Evolutionary conservation across 1,140 invertebrate species (phyloP).

Genomic region (Agraylea sexmaculata): DNA sequence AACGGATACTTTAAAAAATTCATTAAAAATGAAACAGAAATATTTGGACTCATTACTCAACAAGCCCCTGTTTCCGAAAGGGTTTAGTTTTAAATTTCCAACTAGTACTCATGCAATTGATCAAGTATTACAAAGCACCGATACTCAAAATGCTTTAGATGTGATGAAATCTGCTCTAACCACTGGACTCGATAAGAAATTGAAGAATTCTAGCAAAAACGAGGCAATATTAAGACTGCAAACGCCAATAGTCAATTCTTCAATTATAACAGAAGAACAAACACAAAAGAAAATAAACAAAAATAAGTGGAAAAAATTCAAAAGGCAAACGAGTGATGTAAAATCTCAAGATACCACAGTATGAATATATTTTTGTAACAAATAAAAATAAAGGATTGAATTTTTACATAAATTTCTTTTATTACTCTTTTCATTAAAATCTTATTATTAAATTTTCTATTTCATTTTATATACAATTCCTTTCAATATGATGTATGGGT

Average conservation of each 20-base stretch:
- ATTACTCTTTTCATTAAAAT: conserved; percentile 5
- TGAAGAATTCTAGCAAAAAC: conserved; percentile 33
- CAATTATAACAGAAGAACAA: conserved; percentile 1
- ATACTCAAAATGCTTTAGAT: conserved; percentile 37
- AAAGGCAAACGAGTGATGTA: too few relatives aligned
- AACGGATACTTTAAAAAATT: conserved; percentile 27
- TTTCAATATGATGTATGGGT: too few relatives aligned
- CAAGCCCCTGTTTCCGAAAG: conserved; percentile 51
- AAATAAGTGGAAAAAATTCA: conserved; percentile 21
- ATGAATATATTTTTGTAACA: too few relatives aligned
- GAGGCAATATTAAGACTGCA: conserved; percentile 29
- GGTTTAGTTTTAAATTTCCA: conserved; percentile 58
- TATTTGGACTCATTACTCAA: conserved; percentile 46
- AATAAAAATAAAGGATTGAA: conserved; percentile 9
- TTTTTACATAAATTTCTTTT: conserved; percentile 13
- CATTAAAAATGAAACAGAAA: conserved; percentile 40
- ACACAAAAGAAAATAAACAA: conserved; percentile 22
- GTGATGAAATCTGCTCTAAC: conserved; percentile 43
- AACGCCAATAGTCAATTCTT: conserved; percentile 15
- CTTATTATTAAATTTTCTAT: too few relatives aligned
- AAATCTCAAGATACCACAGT: too few relatives aligned
- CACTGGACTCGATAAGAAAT: conserved; percentile 30
- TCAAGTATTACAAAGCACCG: conserved; percentile 11
- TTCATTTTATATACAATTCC: too few relatives aligned
- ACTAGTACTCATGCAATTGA: conserved; percentile 33